phyloP scores from a whole-genome alignment of 2,113 vertebrate species.

The Piaya cayana region DNA sequence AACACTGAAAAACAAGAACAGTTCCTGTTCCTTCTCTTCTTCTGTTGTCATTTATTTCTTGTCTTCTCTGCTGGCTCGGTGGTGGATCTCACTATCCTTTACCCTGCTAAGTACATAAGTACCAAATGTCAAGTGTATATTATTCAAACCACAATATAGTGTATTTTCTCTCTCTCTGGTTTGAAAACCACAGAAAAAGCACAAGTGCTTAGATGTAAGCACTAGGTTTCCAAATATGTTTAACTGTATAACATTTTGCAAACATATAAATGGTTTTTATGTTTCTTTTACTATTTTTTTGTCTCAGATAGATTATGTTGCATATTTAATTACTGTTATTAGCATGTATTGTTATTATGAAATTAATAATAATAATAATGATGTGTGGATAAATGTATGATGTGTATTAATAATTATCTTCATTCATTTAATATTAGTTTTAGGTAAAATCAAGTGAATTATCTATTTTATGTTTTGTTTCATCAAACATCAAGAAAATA shows the following conservation, averaged over 20 bases:
- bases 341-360: neutral
- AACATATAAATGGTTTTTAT: neutral
- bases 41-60: neutral
- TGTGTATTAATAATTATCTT: neutral
- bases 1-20: neutral
- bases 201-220: neutral
- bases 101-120: neutral
- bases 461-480: neutral
- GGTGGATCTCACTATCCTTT: neutral
- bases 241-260: neutral
- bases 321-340: neutral
- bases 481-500: neutral
- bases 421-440: neutral
- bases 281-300: neutral
- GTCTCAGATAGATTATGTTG: neutral
- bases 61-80: neutral
- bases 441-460: neutral
- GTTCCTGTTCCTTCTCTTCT: neutral
- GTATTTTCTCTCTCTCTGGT: neutral
- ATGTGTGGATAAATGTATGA: neutral
- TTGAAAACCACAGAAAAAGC: neutral
- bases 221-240: neutral
- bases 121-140: neutral
- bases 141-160: neutral
- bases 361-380: neutral